These are phyloP conservation scores for Delichon dasypus DNA, from an alignment of 2,797 vertebrate genomes.

Conservation along the genomic window DNA sequence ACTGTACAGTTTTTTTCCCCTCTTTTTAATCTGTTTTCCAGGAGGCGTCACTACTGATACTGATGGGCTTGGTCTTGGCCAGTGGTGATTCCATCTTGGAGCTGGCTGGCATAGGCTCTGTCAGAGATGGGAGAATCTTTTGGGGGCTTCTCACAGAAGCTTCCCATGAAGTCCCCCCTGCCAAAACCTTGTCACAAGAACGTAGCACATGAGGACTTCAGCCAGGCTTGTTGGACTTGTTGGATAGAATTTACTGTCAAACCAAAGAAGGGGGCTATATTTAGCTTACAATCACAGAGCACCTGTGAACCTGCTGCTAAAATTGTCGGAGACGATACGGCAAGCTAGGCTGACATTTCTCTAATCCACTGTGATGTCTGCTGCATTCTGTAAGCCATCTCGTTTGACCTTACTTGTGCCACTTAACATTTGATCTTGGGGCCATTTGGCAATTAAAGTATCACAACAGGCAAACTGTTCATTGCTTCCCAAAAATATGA, in stretches of 20 bases:
- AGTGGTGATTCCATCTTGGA: rapidly evolving
- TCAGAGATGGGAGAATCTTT: neutral
- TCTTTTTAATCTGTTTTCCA: neutral
- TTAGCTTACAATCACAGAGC: neutral
- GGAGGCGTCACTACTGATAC: too few relatives aligned
- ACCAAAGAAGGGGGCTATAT: neutral
- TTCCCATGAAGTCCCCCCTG: rapidly evolving
- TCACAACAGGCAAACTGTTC: neutral
- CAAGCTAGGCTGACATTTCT: neutral
- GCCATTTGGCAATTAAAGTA: neutral
- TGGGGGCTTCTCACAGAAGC: neutral
- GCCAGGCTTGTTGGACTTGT: neutral
- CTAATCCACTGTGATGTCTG: neutral
- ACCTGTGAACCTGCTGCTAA: neutral
- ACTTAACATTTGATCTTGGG: neutral
- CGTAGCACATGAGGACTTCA: neutral
- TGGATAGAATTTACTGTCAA: neutral
- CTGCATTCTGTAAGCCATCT: neutral
- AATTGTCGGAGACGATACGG: neutral
- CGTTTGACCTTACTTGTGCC: neutral
- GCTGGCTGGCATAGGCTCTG: too few relatives aligned
- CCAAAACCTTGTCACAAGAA: neutral
- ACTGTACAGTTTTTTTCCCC: rapidly evolving
- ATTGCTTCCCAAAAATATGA: neutral
- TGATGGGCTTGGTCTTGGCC: too few relatives aligned